Evolutionary conservation across 2,888 invertebrate genomes (phyloP).

Genomic region (Pammene fasciana): DNA sequence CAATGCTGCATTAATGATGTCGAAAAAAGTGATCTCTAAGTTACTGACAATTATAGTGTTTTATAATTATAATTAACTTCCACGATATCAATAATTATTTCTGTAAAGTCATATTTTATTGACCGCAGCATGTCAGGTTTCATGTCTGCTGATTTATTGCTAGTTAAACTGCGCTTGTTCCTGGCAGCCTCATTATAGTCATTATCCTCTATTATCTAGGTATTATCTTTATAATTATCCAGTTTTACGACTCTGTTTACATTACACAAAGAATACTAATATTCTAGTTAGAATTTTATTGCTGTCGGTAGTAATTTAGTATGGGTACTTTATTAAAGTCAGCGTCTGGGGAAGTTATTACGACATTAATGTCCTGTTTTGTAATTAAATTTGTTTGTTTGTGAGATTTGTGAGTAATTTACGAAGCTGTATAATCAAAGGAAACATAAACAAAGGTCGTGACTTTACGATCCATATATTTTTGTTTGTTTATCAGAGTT

Average conservation of each 20-base stretch:
- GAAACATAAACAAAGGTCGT: constrained; percentile 15
- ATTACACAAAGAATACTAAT: constrained; percentile 1
- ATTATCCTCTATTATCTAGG: constrained; percentile 8
- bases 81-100: neutral
- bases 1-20: too few species aligned
- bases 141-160: constrained; percentile 20
- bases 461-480: neutral
- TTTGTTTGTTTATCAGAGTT: constrained; percentile 6
- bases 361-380: constrained; percentile 6
- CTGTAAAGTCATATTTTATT: too few species aligned
- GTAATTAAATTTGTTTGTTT: constrained; percentile 12
- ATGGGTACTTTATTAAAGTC: constrained; percentile 10
- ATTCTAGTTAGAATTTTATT: constrained; percentile 9
- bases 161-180: constrained; percentile 2
- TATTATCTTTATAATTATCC: constrained; percentile 17
- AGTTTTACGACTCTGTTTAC: constrained; percentile 14
- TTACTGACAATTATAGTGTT: too few species aligned
- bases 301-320: neutral
- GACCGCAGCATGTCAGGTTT: neutral
- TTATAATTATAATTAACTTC: neutral
- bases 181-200: neutral
- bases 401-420: constrained; percentile 16
- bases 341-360: constrained; percentile 20
- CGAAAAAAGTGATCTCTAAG: too few species aligned
- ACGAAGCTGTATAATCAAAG: constrained; percentile 10